Evolutionary conservation across 2,888 invertebrate genomes (phyloP).

Genomic region (Parapristionchus giblindavisi): DNA sequence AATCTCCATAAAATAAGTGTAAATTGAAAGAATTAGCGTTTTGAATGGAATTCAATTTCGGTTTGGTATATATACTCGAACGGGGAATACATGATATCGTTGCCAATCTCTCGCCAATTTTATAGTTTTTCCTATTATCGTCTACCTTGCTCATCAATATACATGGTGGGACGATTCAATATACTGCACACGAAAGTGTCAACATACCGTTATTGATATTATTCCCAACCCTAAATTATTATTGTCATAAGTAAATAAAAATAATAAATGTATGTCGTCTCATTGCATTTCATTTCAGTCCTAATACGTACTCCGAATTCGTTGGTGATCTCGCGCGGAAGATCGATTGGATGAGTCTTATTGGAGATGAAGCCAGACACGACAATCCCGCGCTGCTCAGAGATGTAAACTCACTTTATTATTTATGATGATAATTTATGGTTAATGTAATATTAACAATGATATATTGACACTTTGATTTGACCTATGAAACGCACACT

Average conservation of each 20-base stretch:
- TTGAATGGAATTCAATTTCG: too few relatives aligned
- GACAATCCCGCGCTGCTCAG: constrained; percentile 43
- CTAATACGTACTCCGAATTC: constrained; percentile 59
- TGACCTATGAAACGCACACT: too few relatives aligned
- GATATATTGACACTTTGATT: neutral
- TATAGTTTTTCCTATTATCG: neutral
- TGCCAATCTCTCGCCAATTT: too few relatives aligned
- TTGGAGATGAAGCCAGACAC: constrained; percentile 49
- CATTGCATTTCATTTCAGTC: constrained; percentile 48
- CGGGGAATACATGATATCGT: too few relatives aligned
- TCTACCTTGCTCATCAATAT: neutral
- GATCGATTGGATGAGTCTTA: constrained; percentile 61
- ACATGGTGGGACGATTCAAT: neutral
- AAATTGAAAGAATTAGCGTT: too few relatives aligned
- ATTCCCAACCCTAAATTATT: neutral
- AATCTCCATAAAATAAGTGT: too few relatives aligned
- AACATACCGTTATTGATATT: too few relatives aligned
- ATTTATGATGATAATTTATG: neutral
- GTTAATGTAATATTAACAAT: neutral
- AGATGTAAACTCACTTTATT: constrained; percentile 18
- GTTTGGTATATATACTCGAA: too few relatives aligned
- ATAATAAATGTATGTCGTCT: neutral
- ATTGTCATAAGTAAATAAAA: neutral
- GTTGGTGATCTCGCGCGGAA: constrained; percentile 56
- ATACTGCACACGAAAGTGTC: too few relatives aligned